Evolutionary conservation across 2,888 invertebrate species (phyloP).

Genomic region (Cryptops parisi): DNA sequence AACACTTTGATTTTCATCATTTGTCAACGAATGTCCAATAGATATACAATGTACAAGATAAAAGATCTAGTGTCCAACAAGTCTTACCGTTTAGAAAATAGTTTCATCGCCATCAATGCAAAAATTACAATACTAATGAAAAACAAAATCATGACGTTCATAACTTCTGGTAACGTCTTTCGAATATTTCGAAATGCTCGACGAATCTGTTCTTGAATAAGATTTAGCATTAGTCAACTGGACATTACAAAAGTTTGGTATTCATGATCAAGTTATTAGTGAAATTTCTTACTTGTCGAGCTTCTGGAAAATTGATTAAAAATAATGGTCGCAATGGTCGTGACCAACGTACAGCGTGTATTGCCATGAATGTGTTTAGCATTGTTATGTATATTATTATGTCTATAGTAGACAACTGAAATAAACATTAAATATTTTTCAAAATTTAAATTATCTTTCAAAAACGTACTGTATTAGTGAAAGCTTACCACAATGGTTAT

Average conservation of each 20-base stretch:
- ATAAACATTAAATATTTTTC: slow-evolving; percentile 19
- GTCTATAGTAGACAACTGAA: slow-evolving; percentile 9
- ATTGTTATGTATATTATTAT: slow-evolving; percentile 18
- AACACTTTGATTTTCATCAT: not conserved
- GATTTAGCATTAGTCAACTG: too few species aligned
- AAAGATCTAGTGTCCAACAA: too few species aligned
- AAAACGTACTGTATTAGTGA: not conserved
- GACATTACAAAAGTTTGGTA: too few species aligned
- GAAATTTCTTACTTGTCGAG: slow-evolving; percentile 22
- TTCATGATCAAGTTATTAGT: too few species aligned
- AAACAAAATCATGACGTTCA: slow-evolving; percentile 34
- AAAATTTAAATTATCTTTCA: not conserved
- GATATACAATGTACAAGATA: not conserved
- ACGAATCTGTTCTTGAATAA: too few species aligned
- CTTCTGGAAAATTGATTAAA: slow-evolving; percentile 30
- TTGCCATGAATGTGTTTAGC: slow-evolving; percentile 17
- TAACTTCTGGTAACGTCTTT: slow-evolving; percentile 34
- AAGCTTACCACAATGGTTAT: slow-evolving; percentile 28
- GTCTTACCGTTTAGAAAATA: slow-evolving; percentile 32
- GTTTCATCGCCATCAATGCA: slow-evolving; percentile 34
- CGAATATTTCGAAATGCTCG: slow-evolving; percentile 36
- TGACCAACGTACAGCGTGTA: slow-evolving; percentile 27
- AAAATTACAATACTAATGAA: slow-evolving; percentile 32
- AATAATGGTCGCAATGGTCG: slow-evolving; percentile 32
- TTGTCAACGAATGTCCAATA: slow-evolving; percentile 3